phyloP scores from a whole-genome alignment of 2,888 invertebrate species.

The Pterobdella sp. region DNA sequence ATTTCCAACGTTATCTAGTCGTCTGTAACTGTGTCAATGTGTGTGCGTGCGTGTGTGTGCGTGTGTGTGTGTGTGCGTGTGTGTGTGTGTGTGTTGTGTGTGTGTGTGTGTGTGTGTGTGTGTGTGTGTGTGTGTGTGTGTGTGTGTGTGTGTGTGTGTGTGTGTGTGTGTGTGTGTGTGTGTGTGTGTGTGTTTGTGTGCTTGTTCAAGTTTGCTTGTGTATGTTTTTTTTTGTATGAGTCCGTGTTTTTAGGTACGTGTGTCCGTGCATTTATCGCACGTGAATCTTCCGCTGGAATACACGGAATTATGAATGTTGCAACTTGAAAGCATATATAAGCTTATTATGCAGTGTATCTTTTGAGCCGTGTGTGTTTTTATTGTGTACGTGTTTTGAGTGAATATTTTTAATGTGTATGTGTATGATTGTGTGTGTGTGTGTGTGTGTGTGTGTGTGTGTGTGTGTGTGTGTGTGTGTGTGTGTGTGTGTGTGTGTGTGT shows the following conservation, averaged over 20 bases:
- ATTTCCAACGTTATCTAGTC: neutral
- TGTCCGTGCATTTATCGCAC: neutral
- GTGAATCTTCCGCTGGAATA: too few relatives aligned
- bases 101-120: conserved; percentile 1
- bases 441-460: conserved; percentile 15
- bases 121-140: conserved; percentile 1
- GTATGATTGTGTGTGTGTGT: conserved; percentile 11
- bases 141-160: conserved; percentile 1
- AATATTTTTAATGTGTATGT: neutral
- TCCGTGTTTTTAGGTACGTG: neutral
- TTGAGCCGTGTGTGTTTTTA: too few relatives aligned
- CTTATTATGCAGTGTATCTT: too few relatives aligned
- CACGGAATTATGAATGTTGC: too few relatives aligned
- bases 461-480: conserved; percentile 17
- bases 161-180: conserved; percentile 1
- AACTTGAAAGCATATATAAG: too few relatives aligned
- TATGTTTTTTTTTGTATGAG: neutral
- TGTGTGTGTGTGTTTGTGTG: neutral
- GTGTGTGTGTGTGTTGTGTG: conserved; percentile 1
- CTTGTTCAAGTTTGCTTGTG: neutral
- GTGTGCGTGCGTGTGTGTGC: neutral
- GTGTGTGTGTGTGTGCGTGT: neutral
- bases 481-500: conserved; percentile 14
- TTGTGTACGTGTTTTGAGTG: too few relatives aligned
- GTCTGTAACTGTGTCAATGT: neutral